Evolutionary conservation across 2,888 invertebrate genomes (phyloP).

Genomic region (Callimorpha dominula): DNA sequence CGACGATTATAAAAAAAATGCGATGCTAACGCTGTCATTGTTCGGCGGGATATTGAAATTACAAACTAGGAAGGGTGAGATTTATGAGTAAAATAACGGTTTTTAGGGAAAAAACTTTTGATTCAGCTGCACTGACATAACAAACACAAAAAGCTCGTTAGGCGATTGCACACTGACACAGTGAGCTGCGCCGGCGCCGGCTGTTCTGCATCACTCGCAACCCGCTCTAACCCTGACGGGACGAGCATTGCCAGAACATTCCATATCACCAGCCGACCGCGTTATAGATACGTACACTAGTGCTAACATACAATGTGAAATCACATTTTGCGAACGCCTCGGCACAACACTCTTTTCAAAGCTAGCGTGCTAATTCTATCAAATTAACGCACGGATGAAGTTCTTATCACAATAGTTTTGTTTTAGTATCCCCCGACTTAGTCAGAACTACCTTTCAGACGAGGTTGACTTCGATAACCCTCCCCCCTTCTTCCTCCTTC

Average conservation of each 20-base stretch:
- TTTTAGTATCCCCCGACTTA: background rate
- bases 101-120: slow-evolving; percentile 72
- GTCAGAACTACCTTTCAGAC: background rate
- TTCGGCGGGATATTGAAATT: slow-evolving; percentile 79
- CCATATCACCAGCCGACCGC: background rate
- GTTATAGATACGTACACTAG: background rate
- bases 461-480: background rate
- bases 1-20: slow-evolving; percentile 72
- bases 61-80: slow-evolving; percentile 83
- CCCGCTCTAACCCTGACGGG: background rate
- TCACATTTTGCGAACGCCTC: background rate
- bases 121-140: slow-evolving; percentile 73
- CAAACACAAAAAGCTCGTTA: slow-evolving; percentile 57
- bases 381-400: background rate
- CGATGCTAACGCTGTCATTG: slow-evolving; percentile 73
- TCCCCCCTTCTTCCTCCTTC: too few relatives aligned
- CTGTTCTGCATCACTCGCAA: background rate
- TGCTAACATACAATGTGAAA: background rate
- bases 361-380: background rate
- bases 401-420: background rate
- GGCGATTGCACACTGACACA: slow-evolving; percentile 36
- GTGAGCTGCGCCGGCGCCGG: background rate
- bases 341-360: background rate
- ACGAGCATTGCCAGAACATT: background rate
- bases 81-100: slow-evolving; percentile 85